Conservation (phyloP, 2,113 vertebrate species). For the Suricata suricatta region DNA sequence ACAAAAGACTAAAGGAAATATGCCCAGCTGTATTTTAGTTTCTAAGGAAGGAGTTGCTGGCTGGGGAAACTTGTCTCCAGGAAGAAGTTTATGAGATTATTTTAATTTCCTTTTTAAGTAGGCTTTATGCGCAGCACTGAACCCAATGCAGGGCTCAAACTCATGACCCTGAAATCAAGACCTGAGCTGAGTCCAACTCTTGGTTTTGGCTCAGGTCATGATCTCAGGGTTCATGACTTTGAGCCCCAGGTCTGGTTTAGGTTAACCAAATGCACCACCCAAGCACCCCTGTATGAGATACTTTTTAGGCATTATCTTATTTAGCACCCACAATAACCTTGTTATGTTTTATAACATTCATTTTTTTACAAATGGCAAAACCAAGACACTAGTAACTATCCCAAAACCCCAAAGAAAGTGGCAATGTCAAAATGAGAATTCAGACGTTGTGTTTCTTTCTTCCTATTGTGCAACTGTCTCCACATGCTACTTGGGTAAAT, state of each 20-base stretch:
- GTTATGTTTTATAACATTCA: neutral
- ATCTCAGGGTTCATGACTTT: too few species aligned
- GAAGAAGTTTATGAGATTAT: neutral
- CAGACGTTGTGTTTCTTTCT: neutral
- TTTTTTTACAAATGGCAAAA: slow-evolving; percentile 16
- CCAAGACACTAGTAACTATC: neutral
- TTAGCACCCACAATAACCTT: neutral
- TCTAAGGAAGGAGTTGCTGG: neutral
- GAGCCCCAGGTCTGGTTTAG: too few species aligned
- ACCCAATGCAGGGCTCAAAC: too few species aligned
- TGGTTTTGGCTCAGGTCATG: too few species aligned
- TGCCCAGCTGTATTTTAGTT: neutral
- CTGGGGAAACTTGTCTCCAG: neutral
- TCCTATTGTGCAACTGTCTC: neutral
- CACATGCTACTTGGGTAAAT: neutral
- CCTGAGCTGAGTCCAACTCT: too few species aligned
- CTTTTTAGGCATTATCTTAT: neutral
- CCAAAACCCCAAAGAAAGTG: neutral
- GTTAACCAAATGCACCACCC: too few species aligned
- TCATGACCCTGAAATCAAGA: too few species aligned
- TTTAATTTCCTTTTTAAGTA: neutral
- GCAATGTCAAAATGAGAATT: neutral
- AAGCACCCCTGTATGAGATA: neutral
- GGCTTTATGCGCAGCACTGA: too few species aligned
- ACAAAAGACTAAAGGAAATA: neutral